Conservation (phyloP, 2,888 invertebrate genomes). For the Chrysomela aeneicollis region DNA sequence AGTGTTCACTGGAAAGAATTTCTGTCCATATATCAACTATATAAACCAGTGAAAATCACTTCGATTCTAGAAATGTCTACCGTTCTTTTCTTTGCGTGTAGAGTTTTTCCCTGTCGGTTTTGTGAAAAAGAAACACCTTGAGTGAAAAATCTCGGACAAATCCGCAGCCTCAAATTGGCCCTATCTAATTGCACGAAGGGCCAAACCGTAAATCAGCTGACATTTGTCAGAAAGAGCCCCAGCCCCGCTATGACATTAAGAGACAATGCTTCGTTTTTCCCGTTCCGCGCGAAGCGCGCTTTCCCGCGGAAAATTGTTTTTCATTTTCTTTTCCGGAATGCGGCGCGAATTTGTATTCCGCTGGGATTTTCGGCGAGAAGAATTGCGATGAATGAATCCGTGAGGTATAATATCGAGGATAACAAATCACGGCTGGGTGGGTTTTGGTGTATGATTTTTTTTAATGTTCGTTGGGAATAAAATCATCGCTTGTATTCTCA, state of each 20-base stretch:
- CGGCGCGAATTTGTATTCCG: background rate
- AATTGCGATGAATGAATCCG: constrained; percentile 5
- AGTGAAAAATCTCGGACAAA: constrained; percentile 30
- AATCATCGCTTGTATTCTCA: no score
- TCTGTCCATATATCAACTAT: no score
- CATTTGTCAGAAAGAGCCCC: background rate
- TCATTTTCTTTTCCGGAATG: background rate
- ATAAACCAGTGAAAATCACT: no score
- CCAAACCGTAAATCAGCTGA: constrained; percentile 1
- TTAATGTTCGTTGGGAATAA: no score
- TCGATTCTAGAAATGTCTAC: no score
- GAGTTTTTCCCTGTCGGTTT: no score
- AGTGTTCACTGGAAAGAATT: no score
- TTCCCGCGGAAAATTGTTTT: background rate
- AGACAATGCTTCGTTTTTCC: constrained; percentile 3
- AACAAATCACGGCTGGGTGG: constrained; percentile 12
- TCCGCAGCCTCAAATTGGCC: constrained; percentile 34
- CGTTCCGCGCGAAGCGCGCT: background rate
- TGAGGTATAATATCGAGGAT: constrained; percentile 13
- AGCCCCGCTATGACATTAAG: background rate
- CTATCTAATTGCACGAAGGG: constrained; percentile 28
- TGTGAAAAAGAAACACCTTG: background rate
- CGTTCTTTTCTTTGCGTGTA: no score
- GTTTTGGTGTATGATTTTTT: background rate
- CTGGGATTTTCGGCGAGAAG: background rate